phyloP scores from a whole-genome alignment of 2,797 vertebrate genomes.

The Cossypha dichroa region DNA sequence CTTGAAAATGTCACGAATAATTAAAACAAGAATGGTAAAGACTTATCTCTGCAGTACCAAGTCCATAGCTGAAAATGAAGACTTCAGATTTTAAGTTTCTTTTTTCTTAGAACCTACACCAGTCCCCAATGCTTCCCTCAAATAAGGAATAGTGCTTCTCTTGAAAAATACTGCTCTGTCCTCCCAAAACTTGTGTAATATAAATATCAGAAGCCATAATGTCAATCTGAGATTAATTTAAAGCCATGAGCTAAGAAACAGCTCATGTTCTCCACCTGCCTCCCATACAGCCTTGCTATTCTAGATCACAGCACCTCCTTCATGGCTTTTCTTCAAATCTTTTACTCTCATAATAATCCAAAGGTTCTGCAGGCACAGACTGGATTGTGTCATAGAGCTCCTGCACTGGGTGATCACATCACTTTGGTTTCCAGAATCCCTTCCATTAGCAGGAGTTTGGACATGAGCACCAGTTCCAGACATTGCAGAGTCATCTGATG shows the following conservation, averaged over 20 bases:
- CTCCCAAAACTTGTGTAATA: not conserved
- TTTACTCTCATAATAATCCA: not conserved
- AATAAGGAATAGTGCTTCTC: not conserved
- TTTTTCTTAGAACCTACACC: not conserved
- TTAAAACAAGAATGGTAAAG: not conserved
- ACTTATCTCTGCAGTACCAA: not conserved
- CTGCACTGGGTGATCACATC: not conserved
- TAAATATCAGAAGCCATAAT: not conserved
- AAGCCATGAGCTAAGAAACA: not conserved
- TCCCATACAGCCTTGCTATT: not conserved
- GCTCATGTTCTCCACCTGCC: not conserved
- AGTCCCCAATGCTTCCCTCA: not conserved
- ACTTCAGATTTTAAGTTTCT: not conserved
- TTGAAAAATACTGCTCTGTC: not conserved
- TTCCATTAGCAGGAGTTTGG: not conserved
- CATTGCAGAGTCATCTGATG: not conserved
- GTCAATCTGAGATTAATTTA: not conserved
- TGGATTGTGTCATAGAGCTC: not conserved
- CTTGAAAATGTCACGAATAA: not conserved
- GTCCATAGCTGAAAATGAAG: not conserved
- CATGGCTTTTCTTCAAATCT: not conserved
- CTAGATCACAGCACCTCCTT: not conserved
- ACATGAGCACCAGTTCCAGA: not conserved
- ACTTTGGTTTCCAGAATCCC: not conserved
- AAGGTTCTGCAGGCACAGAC: not conserved